Evolutionary conservation across 2,888 invertebrate genomes (phyloP).

Genomic region (Bhutanitis thaidina): DNA sequence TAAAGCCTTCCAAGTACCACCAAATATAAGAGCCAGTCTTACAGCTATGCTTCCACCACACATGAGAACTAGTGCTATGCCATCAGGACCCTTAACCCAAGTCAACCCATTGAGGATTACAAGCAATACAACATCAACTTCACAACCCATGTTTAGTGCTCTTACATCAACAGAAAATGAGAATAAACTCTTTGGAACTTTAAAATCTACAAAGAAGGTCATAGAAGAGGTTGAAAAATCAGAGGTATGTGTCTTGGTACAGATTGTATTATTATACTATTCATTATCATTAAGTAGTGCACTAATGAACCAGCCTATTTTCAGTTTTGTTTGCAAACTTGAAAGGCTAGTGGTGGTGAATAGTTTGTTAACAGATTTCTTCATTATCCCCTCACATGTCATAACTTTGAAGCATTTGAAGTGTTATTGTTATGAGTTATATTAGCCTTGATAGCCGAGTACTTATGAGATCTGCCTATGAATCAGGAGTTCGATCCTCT

Average conservation of each 20-base stretch:
- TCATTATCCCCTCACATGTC: too few species aligned
- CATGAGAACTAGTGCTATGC: constrained; percentile 70
- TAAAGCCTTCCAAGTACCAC: constrained; percentile 88
- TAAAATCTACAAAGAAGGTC: constrained; percentile 53
- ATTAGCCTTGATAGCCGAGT: too few species aligned
- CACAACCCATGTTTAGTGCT: constrained; percentile 48
- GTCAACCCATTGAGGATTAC: constrained; percentile 55
- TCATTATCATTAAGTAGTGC: too few species aligned
- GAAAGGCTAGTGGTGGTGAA: too few species aligned
- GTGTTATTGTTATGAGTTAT: too few species aligned
- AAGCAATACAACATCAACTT: constrained; percentile 37
- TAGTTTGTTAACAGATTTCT: too few species aligned
- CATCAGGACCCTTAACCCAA: constrained; percentile 43
- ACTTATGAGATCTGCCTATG: too few species aligned
- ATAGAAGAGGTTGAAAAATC: constrained; percentile 54
- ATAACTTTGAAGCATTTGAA: too few species aligned
- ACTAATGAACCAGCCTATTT: too few species aligned
- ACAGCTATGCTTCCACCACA: constrained; percentile 84
- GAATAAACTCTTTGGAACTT: constrained; percentile 53
- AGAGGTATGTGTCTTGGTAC: constrained; percentile 42
- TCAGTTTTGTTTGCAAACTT: too few species aligned
- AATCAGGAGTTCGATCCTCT: too few species aligned
- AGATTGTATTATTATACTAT: too few species aligned
- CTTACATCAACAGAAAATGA: constrained; percentile 50
- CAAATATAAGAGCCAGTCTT: constrained; percentile 83